Conservation (phyloP, 2,888 invertebrate species). For the Marasmarcha lunaedactyla region DNA sequence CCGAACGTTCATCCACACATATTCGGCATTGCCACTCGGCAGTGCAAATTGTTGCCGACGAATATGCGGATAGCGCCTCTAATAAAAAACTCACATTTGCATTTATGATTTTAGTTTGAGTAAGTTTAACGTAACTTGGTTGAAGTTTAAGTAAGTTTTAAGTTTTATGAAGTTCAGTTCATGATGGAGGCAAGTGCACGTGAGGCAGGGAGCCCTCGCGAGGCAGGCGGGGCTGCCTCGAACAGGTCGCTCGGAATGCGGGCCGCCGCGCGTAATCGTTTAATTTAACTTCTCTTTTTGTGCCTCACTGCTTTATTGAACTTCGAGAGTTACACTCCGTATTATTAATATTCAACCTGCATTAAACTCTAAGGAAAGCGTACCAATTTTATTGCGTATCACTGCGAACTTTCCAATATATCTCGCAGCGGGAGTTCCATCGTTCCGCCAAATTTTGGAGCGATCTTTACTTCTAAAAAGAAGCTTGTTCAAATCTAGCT, state of each 20-base stretch:
- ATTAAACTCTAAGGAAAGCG: neutral
- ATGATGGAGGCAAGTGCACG: too few relatives aligned
- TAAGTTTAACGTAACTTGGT: too few relatives aligned
- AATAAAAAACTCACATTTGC: too few relatives aligned
- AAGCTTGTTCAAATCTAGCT: too few relatives aligned
- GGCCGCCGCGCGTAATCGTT: neutral
- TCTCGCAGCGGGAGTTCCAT: neutral
- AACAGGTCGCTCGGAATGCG: constrained; percentile 1
- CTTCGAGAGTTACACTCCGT: neutral
- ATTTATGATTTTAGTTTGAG: too few relatives aligned
- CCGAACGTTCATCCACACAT: too few relatives aligned
- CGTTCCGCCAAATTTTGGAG: neutral
- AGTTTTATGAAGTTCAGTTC: too few relatives aligned
- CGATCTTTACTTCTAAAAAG: neutral
- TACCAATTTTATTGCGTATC: constrained; percentile 1
- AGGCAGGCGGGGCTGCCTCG: neutral
- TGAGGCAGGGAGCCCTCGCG: too few relatives aligned
- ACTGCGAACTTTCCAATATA: constrained; percentile 1
- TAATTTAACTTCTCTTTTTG: constrained; percentile 1
- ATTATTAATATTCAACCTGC: constrained; percentile 1
- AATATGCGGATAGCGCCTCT: too few relatives aligned
- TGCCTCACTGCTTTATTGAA: constrained; percentile 1
- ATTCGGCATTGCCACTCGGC: too few relatives aligned
- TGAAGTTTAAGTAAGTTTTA: too few relatives aligned
- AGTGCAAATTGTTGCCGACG: too few relatives aligned